Percentiles rank a stretch among this genome's conserved stretches.
Conservation (phyloP, 2,888 invertebrate genomes). For the Lasioglossum figueresi region DNA sequence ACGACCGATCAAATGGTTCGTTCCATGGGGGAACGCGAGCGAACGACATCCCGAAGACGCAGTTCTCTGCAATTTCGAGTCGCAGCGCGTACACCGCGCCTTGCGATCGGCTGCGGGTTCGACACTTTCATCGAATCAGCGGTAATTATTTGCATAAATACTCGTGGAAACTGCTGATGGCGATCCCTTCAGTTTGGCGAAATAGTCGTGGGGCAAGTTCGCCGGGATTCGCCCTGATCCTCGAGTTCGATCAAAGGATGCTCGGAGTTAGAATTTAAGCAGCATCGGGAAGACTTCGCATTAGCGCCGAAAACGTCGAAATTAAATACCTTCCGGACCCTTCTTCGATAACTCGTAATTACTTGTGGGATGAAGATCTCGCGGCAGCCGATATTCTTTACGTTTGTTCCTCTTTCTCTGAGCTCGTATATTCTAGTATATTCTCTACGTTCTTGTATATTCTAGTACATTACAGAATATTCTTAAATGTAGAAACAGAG, state of each 20-base stretch:
- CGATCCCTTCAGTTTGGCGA: neutral
- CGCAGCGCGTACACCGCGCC: neutral
- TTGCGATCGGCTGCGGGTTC: neutral
- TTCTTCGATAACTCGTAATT: neutral
- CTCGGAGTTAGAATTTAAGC: neutral
- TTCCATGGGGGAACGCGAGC: neutral
- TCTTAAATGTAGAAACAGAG: no score
- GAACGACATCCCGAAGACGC: neutral
- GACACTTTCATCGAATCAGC: neutral
- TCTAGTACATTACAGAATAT: no score
- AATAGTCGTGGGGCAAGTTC: neutral
- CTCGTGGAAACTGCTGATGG: neutral
- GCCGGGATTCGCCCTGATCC: neutral
- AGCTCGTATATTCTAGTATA: no score
- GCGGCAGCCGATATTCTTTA: no score
- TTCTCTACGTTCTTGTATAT: no score
- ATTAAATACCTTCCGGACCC: neutral
- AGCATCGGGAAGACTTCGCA: neutral
- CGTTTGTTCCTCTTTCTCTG: no score
- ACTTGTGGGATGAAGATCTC: neutral
- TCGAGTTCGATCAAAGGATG: neutral
- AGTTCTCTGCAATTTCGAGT: neutral
- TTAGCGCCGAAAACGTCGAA: neutral
- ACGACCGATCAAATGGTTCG: slow-evolving; percentile 31
- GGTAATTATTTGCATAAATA: neutral